Percentiles rank a stretch among this genome's conserved stretches.
phyloP scores from a whole-genome alignment of 2,113 vertebrate species.

The Zosterops lateralis region DNA sequence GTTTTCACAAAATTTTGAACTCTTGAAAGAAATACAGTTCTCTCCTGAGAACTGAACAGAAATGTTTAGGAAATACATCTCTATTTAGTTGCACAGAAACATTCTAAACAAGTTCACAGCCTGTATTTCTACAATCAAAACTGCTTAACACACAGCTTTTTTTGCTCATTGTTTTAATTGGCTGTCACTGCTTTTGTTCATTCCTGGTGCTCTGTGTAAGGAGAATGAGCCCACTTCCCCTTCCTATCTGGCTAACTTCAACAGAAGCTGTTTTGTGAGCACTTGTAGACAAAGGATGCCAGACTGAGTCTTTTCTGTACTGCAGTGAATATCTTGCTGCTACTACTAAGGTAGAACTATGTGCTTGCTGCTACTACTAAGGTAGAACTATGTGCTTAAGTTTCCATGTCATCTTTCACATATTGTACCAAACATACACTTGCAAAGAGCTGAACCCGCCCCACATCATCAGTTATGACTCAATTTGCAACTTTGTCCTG shows the following conservation, averaged over 20 bases:
- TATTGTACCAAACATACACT: not conserved
- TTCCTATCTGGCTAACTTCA: not conserved
- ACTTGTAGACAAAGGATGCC: not conserved
- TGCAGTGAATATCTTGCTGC: not conserved
- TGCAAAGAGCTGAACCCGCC: not conserved
- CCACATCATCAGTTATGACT: not conserved
- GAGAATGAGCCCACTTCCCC: not conserved
- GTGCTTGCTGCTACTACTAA: not conserved
- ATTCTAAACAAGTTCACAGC: not conserved
- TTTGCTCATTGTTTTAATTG: too few relatives aligned
- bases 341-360: not conserved
- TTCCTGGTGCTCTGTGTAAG: not conserved
- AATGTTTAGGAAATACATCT: not conserved
- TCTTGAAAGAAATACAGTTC: not conserved
- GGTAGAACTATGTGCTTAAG: not conserved
- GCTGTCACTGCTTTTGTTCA: not conserved
- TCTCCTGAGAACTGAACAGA: not conserved
- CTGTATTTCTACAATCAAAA: not conserved
- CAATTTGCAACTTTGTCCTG: not conserved
- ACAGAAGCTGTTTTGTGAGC: not conserved
- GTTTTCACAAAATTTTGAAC: not conserved
- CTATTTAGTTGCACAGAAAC: not conserved
- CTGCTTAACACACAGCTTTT: not conserved
- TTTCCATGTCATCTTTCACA: not conserved
- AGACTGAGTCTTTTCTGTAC: not conserved